Evolutionary conservation across 35 echinoderm and acorn worm genomes (phyloP).

Genomic region (Apostichopus japonicus): DNA sequence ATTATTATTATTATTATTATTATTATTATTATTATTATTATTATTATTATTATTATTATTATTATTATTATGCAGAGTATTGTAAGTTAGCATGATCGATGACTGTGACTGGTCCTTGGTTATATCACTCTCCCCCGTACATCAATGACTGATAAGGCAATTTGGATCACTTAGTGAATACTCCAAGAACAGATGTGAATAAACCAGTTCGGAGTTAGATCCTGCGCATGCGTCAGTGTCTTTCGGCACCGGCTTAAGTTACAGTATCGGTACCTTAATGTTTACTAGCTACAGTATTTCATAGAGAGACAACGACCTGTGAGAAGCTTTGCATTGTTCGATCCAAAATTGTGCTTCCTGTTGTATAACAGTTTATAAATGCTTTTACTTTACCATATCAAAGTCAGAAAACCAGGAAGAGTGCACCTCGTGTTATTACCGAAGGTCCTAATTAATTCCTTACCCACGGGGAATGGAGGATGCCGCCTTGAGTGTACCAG

Average conservation of each 20-base stretch:
- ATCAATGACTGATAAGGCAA: conserved; percentile 23
- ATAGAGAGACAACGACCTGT: too few species aligned
- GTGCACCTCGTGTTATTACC: neutral
- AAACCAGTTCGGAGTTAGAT: neutral
- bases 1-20: too few species aligned
- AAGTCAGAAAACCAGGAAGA: neutral
- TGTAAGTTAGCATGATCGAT: neutral
- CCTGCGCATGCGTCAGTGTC: neutral
- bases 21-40: too few species aligned
- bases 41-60: too few species aligned
- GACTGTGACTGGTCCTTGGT: neutral
- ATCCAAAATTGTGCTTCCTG: neutral
- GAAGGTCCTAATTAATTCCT: too few species aligned
- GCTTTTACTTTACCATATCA: neutral
- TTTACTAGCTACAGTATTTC: too few species aligned
- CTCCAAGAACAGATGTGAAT: conserved; percentile 14
- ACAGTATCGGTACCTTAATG: too few species aligned
- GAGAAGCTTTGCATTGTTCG: too few species aligned
- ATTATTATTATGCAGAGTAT: neutral
- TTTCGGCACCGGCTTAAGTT: too few species aligned
- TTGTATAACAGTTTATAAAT: neutral
- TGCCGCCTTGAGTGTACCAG: too few species aligned
- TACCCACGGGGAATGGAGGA: too few species aligned
- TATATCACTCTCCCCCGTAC: neutral
- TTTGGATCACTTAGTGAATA: conserved; percentile 19